Base-by-base conservation (phyloP, 2,888 invertebrate genomes). In the Teinopalpus imperialis region DNA sequence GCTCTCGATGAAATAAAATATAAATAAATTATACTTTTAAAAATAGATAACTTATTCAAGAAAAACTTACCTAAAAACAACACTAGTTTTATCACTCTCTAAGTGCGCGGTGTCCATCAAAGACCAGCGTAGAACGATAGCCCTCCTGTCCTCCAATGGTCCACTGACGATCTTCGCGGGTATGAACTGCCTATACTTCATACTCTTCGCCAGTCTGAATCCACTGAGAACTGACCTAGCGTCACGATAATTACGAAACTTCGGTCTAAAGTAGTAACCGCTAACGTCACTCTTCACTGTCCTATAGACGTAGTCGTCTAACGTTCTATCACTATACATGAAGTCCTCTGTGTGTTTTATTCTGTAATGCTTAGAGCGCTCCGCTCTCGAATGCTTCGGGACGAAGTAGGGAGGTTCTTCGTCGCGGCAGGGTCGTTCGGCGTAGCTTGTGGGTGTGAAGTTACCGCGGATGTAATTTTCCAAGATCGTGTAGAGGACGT, bases 21-120 rank as follows among this genome's bases (percentile, higher is more conserved):
- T n/a, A n/a, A n/a, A n/a, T n/a, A n/a, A n/a, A n/a, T n/a, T n/a
- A n/a, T n/a, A n/a, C n/a, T n/a, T n/a, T n/a, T n/a, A n/a, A n/a
- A n/a, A n/a, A n/a, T n/a, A n/a, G n/a, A n/a, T n/a, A n/a, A 16
- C 4, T 7, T 10, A 7, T 21, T 7, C 24, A 47, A 40, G 23
- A n/a, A 3, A 26, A 18, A 72, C 87, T 81, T 43, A 88, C 88
- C 87, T 88, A 87, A 88, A 88, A 71, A 82, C 79, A 69, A 88
- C 85, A 75, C 64, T 80, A 70, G 74, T 69, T 42, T 74, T 74
- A 10, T 74, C 76, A 32, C 63, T 68, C 53, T 79, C 78, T 60
- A 79, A 56, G 59, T 77, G 82, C 63, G 76, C 60, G 18, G 73
- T 66, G 32, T 87, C 88, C 20, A 64, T 69, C 48, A 85, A 59